Evolutionary conservation across 2,797 vertebrate genomes (phyloP).

Genomic region (Mus spretus): DNA sequence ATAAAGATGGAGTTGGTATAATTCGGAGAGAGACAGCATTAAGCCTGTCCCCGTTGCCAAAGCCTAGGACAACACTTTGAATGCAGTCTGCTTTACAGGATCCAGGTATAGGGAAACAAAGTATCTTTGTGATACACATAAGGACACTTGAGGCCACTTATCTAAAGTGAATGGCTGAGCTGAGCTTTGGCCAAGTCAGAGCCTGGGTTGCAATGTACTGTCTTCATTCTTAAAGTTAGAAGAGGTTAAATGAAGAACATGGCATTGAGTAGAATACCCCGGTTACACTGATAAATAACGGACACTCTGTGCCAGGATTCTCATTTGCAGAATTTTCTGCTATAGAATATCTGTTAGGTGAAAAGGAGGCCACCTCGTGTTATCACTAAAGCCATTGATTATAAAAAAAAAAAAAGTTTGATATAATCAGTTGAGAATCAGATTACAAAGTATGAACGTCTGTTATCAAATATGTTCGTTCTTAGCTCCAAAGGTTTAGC

Average conservation of each 20-base stretch:
- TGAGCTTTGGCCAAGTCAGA: background rate
- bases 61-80: background rate
- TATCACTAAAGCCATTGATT: background rate
- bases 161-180: background rate
- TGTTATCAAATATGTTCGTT: background rate
- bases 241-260: background rate
- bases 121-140: background rate
- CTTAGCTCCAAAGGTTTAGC: background rate
- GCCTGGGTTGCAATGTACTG: fast-evolving
- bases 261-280: background rate
- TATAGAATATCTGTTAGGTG: background rate
- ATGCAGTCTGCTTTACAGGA: background rate
- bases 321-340: constrained; percentile 4
- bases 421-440: background rate
- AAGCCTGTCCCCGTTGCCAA: background rate
- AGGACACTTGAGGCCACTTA: background rate
- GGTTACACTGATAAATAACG: background rate
- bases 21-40: background rate
- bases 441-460: background rate
- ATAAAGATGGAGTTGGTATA: background rate
- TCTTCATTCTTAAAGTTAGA: background rate
- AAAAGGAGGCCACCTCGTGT: background rate
- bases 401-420: background rate
- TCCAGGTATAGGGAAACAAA: background rate
- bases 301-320: constrained; percentile 12